Evolutionary conservation across 2,888 invertebrate species (phyloP), one percentile per base, ranked within the genome.

Genomic region (Lymantria dispar): DNA sequence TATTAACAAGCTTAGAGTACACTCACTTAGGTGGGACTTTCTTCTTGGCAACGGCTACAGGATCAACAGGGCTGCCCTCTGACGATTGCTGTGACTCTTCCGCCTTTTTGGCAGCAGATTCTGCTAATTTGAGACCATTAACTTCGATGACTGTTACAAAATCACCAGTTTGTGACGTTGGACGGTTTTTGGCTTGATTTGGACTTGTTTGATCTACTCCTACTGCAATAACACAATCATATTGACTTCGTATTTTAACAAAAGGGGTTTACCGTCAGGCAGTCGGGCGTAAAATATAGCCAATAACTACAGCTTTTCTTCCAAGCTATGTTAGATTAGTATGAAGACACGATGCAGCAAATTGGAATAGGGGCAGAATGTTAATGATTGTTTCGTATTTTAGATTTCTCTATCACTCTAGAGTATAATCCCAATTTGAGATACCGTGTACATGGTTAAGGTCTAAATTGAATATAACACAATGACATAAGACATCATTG

Each of bases 61-160:
- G 85, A 67, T 93, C 93, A 31, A 92, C 89, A 39, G 94, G 92
- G 68, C 94, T 93, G 63, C 91, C 91, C 47, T 92, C 90, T 9
- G 90, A 83, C 8, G 90, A 84, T 54, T 82, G 83, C n/a, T 83
- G 76, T 11, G 85, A 83, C 15, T 88, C 87, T 45, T 90, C 87
- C 42, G 76, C 67, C 64, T 85, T 87, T 68, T 88, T 89, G 22
- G 79, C 76, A 54, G 85, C 85, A 74, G 80, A 83, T 71, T 91
- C 89, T 52, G 91, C 91, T 66, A 91, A 87, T 76, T 94, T 94
- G 72, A 94, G 89, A 80, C 96, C 97, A 84, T 96, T 97, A 38
- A 97, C 96, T 93, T 96, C 96, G 71, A 97, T 97, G 62, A 97
- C 97, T 56, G 97, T 97, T 63, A 97, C 94, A 87, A 97, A 97